Conservation (phyloP, 1,140 invertebrate species). For the Drosophila auraria region DNA sequence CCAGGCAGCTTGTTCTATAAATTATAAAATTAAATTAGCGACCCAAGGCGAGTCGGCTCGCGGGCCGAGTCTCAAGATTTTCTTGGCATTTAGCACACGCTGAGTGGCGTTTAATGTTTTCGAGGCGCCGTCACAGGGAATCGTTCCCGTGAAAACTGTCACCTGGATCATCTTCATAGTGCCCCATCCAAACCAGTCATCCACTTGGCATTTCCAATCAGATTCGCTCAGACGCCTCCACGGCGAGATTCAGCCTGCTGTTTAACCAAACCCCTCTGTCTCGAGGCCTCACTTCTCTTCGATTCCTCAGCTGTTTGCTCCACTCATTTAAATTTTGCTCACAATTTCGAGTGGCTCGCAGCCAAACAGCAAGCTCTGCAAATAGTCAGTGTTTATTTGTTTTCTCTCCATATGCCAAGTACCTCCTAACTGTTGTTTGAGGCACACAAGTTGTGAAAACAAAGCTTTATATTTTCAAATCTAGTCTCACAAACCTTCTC, state of each 20-base stretch:
- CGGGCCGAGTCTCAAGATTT: constrained; percentile 25
- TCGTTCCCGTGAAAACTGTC: constrained; percentile 36
- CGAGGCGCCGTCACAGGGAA: constrained; percentile 10
- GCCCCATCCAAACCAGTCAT: constrained; percentile 36
- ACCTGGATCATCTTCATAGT: constrained; percentile 29
- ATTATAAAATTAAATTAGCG: constrained; percentile 66
- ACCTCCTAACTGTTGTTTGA: constrained; percentile 46
- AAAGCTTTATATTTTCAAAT: not conserved
- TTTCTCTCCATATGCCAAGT: constrained; percentile 39
- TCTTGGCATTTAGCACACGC: constrained; percentile 56
- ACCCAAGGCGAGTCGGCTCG: constrained; percentile 15
- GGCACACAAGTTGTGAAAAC: constrained; percentile 1
- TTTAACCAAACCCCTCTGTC: constrained; percentile 27
- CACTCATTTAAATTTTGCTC: constrained; percentile 56
- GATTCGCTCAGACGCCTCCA: constrained; percentile 42
- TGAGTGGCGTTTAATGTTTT: not conserved
- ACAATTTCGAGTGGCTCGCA: constrained; percentile 30
- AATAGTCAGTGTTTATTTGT: constrained; percentile 64
- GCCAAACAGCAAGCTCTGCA: constrained; percentile 42
- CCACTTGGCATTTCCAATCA: constrained; percentile 65
- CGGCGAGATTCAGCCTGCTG: constrained; percentile 24
- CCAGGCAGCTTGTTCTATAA: constrained; percentile 75
- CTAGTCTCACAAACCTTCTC: too few species aligned
- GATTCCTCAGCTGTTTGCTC: constrained; percentile 20
- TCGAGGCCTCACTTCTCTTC: constrained; percentile 23